A percentile compares a stretch with the other conserved stretches of the same genome.
phyloP scores from a whole-genome alignment of 2,113 vertebrate species.

The Clarias gariepinus region DNA sequence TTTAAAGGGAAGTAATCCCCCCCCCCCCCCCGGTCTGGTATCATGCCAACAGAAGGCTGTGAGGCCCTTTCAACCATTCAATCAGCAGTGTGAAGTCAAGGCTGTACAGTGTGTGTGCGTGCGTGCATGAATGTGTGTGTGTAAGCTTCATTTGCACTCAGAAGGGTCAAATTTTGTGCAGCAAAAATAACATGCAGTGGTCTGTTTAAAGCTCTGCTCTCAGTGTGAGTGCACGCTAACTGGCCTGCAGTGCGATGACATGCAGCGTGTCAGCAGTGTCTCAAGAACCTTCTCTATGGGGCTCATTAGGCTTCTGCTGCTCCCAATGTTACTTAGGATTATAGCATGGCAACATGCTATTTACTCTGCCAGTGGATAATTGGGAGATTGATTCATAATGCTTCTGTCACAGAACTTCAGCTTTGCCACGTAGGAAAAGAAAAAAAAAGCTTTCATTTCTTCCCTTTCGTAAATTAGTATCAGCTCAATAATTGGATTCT shows the following conservation, averaged over 20 bases:
- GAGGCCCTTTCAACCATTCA: constrained; percentile 45
- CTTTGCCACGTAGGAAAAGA: background rate
- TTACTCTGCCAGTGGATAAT: constrained; percentile 48
- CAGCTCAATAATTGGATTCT: constrained; percentile 45
- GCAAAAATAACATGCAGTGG: constrained; percentile 54
- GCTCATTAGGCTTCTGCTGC: constrained; percentile 49
- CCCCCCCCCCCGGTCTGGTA: constrained; percentile 27
- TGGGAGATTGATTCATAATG: constrained; percentile 34
- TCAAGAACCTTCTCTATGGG: constrained; percentile 30
- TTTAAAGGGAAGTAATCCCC: constrained; percentile 51
- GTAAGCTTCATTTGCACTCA: constrained; percentile 40
- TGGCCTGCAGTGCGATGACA: constrained; percentile 50
- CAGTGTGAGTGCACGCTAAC: constrained; percentile 53
- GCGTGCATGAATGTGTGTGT: constrained; percentile 23
- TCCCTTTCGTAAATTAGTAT: constrained; percentile 18
- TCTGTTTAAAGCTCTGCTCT: constrained; percentile 50
- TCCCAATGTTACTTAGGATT: constrained; percentile 52
- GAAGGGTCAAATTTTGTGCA: constrained; percentile 52
- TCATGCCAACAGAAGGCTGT: constrained; percentile 49
- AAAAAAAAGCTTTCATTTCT: background rate
- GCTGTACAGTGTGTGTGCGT: constrained; percentile 26
- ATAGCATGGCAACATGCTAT: constrained; percentile 44
- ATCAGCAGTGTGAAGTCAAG: constrained; percentile 39
- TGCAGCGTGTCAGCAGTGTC: constrained; percentile 37
- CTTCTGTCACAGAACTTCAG: constrained; percentile 29